Conservation (phyloP, 2,888 invertebrate genomes). For the Chrysotoxum bicinctum region DNA sequence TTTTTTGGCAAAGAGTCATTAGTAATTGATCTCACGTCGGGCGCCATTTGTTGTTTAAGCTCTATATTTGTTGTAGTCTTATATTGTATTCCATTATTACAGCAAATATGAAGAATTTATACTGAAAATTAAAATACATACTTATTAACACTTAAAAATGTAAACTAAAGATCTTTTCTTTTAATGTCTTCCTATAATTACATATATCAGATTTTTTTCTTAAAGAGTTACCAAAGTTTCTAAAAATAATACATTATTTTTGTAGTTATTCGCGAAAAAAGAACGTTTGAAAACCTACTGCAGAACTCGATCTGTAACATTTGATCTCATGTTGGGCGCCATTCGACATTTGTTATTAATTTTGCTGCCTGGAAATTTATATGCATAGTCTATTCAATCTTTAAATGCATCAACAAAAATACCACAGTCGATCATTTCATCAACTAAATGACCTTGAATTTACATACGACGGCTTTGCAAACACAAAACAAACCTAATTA, state of each 20-base stretch:
- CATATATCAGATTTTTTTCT: neutral
- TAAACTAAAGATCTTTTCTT: neutral
- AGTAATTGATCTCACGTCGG: neutral
- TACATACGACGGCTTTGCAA: neutral
- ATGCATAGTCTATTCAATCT: no score
- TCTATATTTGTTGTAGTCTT: neutral
- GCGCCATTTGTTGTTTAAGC: neutral
- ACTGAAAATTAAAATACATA: neutral
- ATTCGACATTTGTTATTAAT: neutral
- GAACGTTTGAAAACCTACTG: neutral
- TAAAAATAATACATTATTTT: neutral
- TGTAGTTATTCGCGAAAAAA: no score
- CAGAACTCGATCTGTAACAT: neutral
- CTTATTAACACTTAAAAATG: no score
- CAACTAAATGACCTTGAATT: neutral
- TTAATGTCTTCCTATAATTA: neutral
- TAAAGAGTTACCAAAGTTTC: neutral
- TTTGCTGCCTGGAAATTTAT: no score
- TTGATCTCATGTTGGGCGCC: neutral
- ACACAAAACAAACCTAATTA: neutral
- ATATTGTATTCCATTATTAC: no score
- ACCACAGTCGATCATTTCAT: neutral
- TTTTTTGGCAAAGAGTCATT: no score
- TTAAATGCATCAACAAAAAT: no score
- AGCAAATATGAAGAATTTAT: neutral